These are phyloP conservation scores for Vombatus ursinus DNA, from an alignment of 2,113 vertebrate species.

Conservation along the genomic window DNA sequence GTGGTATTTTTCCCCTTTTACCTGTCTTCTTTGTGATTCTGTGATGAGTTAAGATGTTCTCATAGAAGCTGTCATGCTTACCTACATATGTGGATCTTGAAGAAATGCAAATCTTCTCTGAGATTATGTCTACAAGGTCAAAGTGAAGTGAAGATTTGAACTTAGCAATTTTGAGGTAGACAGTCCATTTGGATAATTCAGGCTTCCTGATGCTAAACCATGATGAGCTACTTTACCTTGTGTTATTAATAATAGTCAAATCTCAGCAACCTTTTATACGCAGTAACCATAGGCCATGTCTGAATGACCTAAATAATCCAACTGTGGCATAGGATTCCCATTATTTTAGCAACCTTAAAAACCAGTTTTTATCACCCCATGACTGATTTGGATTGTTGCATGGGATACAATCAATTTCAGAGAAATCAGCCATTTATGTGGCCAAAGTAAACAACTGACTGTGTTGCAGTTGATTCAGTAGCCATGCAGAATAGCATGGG, in stretches of 20 bases:
- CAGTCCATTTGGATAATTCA: background rate
- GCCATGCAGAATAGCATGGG: background rate
- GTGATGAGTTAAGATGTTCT: too few species aligned
- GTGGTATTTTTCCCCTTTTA: too few species aligned
- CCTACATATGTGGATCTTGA: background rate
- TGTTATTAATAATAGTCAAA: slow-evolving; percentile 15
- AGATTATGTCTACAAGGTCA: background rate
- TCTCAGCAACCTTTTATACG: background rate
- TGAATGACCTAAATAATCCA: slow-evolving; percentile 10
- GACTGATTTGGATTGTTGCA: background rate
- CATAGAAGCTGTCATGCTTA: too few species aligned
- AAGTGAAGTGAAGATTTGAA: slow-evolving; percentile 11
- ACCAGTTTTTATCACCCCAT: background rate
- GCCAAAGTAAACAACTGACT: background rate
- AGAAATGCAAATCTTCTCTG: slow-evolving; percentile 5
- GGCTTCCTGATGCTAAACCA: background rate
- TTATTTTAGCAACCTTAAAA: slow-evolving; percentile 17
- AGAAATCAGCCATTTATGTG: background rate
- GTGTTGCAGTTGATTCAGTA: slow-evolving; percentile 14
- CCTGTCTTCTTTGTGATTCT: too few species aligned
- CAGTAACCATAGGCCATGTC: background rate
- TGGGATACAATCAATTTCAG: background rate
- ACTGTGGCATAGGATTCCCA: background rate
- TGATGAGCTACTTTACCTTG: background rate
- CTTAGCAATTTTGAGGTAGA: background rate